Base-by-base conservation (phyloP, 1,140 invertebrate species). In the Nephila pilipes region DNA sequence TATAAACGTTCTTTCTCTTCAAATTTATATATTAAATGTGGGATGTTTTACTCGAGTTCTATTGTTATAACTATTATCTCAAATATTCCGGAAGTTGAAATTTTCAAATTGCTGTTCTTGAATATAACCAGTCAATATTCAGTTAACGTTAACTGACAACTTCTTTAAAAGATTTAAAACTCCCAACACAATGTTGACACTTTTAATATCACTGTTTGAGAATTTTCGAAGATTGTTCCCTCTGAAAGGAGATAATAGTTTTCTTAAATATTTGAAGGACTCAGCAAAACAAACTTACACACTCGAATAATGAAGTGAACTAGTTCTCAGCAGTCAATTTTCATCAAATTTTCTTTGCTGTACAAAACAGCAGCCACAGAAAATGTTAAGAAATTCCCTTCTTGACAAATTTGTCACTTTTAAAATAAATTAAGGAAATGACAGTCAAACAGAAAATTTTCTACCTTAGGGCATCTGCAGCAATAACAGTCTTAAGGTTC, bases 391-490 rank as follows among this genome's bases (percentile, higher is more conserved):
- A 12, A 75, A 75, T 36, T 75, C 32, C 32, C 69, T 5, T 32
- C 12, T 2, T 29, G 18, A 75, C 29, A 75, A 75, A 75, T 75
- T 36, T 36, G 69, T 75, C 69, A 36, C 69, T 75, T 75, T 32
- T 36, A 29, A 36, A 75, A 75, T 75, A 16, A 75, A 75, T 75
- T 75, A 75, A 75, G 69, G 69, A 6, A 29, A 75, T 75, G 69
- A 36, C 32, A 75, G 69, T 25, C 29, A 36, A 36, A 32, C 12
- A 32, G 22, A 75, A 75, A 75, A 75, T 18, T 75, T 36, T 32
- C 69, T 32, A 32, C 69, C 29, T 75, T 5, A 2, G 16, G 32
- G 69, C 14, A 32, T 75, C 25, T 32, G 20, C 3, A 12, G 14
- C 2, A 16, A 4, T 18, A 4, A 18, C 1, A 10, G 32, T 1